Conservation (phyloP, 2,797 vertebrate genomes). For the Sus cebifrons region DNA sequence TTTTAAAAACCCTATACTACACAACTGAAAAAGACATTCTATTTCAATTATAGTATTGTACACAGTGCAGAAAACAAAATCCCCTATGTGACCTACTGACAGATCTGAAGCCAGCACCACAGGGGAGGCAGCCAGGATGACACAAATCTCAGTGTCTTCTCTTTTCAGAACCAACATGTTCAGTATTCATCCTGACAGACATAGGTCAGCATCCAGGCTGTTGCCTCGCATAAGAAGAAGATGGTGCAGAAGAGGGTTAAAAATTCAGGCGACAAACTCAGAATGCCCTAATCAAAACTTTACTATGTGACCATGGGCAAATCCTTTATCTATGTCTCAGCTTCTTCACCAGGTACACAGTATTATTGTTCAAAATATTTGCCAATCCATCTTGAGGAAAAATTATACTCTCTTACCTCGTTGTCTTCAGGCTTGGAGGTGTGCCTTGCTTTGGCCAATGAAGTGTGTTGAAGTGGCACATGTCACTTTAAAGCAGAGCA, state of each 20-base stretch:
- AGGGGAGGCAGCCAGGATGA: not conserved
- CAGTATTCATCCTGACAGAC: not conserved
- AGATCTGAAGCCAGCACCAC: not conserved
- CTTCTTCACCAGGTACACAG: not conserved
- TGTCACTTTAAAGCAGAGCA: not conserved
- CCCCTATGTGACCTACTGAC: not conserved
- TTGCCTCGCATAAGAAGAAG: not conserved
- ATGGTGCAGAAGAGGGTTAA: not conserved
- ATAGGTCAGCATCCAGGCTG: not conserved
- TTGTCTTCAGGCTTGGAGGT: not conserved
- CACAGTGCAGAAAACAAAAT: not conserved
- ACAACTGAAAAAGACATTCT: slow-evolving; percentile 55
- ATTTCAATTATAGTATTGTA: slow-evolving; percentile 60
- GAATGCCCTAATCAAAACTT: not conserved
- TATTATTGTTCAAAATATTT: slow-evolving; percentile 2
- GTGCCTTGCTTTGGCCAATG: not conserved
- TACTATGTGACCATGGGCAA: not conserved
- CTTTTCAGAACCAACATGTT: not conserved
- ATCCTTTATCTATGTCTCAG: not conserved
- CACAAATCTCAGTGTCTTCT: not conserved
- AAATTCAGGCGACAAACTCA: not conserved
- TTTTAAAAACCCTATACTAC: slow-evolving; percentile 39
- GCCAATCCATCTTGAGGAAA: not conserved
- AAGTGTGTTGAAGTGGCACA: not conserved
- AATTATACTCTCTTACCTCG: not conserved